Conservation (phyloP, 2,888 invertebrate species). For the Macrophya alboannulata region DNA sequence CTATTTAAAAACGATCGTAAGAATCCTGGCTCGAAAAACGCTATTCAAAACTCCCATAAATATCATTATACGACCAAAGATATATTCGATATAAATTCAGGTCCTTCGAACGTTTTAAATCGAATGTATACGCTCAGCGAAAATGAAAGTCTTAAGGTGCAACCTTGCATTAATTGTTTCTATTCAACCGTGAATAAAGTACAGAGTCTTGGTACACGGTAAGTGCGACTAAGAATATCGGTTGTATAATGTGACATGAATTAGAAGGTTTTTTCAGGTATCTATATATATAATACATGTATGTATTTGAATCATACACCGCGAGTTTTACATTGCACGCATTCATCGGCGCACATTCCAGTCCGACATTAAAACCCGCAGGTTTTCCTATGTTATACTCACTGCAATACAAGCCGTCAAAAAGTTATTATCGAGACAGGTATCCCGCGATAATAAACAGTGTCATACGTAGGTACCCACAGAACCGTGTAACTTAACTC, state of each 20-base stretch:
- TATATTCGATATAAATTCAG: background rate
- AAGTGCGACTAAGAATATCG: background rate
- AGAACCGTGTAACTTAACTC: background rate
- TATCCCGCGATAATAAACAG: slow-evolving; percentile 11
- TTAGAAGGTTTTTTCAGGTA: slow-evolving; percentile 15
- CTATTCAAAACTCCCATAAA: background rate
- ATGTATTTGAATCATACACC: slow-evolving; percentile 2
- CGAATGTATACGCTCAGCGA: background rate
- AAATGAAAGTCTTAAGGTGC: slow-evolving; percentile 36
- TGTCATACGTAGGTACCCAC: background rate
- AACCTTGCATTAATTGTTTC: slow-evolving; percentile 45
- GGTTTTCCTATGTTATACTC: background rate
- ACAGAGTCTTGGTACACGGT: background rate
- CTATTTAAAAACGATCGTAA: background rate
- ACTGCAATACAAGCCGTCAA: background rate
- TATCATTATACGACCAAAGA: background rate
- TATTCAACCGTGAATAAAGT: slow-evolving; percentile 7
- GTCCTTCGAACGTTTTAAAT: background rate
- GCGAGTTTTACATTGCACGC: background rate
- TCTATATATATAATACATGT: background rate
- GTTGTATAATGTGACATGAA: slow-evolving; percentile 21
- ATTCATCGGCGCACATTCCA: background rate
- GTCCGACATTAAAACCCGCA: background rate
- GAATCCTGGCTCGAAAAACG: background rate
- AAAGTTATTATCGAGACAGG: background rate